phyloP scores from a whole-genome alignment of 2,113 vertebrate species.

The Tyto alba region DNA sequence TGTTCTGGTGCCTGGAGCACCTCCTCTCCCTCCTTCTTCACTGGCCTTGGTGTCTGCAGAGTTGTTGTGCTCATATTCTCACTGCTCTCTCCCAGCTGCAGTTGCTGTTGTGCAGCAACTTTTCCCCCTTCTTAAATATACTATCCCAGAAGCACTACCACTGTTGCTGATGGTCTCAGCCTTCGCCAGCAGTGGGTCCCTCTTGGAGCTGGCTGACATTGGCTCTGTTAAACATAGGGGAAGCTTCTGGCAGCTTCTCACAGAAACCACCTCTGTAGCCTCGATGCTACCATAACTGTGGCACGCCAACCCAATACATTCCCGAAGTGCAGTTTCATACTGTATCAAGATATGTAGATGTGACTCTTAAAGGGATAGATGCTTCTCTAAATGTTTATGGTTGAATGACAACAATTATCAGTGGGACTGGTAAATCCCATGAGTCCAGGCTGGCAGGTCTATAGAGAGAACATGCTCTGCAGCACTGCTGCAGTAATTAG shows the following conservation, averaged over 20 bases:
- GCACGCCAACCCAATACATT: background rate
- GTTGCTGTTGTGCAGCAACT: background rate
- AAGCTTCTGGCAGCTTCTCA: background rate
- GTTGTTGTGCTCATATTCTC: background rate
- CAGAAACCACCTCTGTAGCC: background rate
- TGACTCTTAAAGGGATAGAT: background rate
- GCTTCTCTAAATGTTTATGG: fast-evolving
- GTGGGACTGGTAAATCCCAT: background rate
- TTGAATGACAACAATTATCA: background rate
- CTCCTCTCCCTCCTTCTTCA: background rate
- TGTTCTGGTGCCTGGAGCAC: background rate
- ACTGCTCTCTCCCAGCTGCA: background rate
- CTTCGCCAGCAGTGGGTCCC: background rate
- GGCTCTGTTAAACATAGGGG: too few relatives aligned
- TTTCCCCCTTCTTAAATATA: fast-evolving
- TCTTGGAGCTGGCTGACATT: background rate
- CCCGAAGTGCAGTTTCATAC: background rate
- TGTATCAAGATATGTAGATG: background rate
- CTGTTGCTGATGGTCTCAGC: fast-evolving
- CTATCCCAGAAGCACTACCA: background rate
- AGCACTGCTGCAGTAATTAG: background rate
- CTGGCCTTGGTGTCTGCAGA: background rate
- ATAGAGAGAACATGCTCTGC: background rate
- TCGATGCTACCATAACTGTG: background rate
- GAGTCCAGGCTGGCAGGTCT: background rate